Evolutionary conservation across 1,140 invertebrate species (phyloP), one percentile per base, ranked within the genome.

Genomic region (Drosophila tani): DNA sequence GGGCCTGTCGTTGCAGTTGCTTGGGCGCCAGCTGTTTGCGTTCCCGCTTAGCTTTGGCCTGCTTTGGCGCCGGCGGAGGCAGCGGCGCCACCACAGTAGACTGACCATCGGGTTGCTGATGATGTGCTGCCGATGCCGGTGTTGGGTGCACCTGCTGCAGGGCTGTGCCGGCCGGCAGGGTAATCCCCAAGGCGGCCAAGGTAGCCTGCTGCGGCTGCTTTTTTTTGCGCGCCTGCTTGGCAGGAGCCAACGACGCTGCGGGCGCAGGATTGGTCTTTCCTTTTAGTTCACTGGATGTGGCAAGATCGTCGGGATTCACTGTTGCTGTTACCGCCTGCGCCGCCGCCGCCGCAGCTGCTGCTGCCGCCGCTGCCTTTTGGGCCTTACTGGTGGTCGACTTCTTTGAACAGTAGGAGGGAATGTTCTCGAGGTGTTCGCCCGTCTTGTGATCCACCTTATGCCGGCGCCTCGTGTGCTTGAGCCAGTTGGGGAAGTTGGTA

Each of bases 401-500:
- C 60, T 93, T 93, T 7, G 91, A 92, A 65, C 92, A 91, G 66
- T 92, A 92, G 24, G 91, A 91, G 47, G 92, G 91, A 86, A 93
- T 93, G 62, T 93, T 91, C 63, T 93, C 91, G 27, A 94, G 78
- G 71, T 91, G 86, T 75, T 93, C 87, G 32, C 93, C 93, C 12
- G 94, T 94, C 79, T 94, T 94, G 69, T 94, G 93, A 82, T 94
- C 94, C 11, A 93, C 93, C 76, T 94, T 94, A 65, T 95, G 94
- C 17, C 93, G 91, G 60, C 94, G 92, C 38, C 94, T 86, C 1
- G 93, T 94, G 75, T 95, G 94, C 84, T 95, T 95, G 8, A 94
- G 80, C 93, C 94, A 94, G 83, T 95, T 95, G 2, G 94, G 93
- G 82, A 94, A 94, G 68, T 94, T 94, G 7, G 94, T 94, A 79